Base-by-base conservation (phyloP, 2,797 vertebrate species). In the Enteromius thamalakanensis region DNA sequence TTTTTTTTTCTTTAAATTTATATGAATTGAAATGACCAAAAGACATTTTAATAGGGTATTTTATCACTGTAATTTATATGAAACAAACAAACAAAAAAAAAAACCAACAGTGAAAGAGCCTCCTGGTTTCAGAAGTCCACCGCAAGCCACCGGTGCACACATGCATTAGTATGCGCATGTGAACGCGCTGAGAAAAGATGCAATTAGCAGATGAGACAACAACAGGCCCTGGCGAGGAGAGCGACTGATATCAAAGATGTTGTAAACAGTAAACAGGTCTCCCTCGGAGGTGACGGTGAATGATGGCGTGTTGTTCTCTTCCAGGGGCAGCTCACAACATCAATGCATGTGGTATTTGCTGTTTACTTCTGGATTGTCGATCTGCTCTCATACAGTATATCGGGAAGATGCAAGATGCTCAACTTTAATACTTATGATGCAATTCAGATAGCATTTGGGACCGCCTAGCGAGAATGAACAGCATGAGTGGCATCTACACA, bases 151-250 rank as follows among this genome's bases (percentile, higher is more conserved):
- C 9, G 3, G 12, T 15, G 37, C 37, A 12, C 26, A 14, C 17
- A 5, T 60, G 17, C 37, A 83, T 83, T 83, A 76, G 62, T 83
- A 83, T 83, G 32, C 58, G 6, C 58, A 74, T 53, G 71, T 34
- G 45, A 53, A 11, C n/a, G 1, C 4, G 49, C 10, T 17, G 14
- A 81, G 69, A 82, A 82, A 82, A 82, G 60, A 83, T 69, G 74
- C 62, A 77, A 83, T 83, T 83, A 83, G 81, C 37, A 42, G 74
- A 76, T 47, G 64, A 83, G 49, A 67, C 72, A 69, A 83, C 37
- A 77, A 69, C 81, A 47, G 64, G 12, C 40, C 69, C 74, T 21
- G 9, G 60, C 6, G 6, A 72, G 60, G 71, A 82, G 55, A 82
- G 71, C 34, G 45, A 72, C 67, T 72, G 26, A 67, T 76, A 82